Evolutionary conservation across 2,797 vertebrate genomes (phyloP).

Genomic region (Ceryle rudis): DNA sequence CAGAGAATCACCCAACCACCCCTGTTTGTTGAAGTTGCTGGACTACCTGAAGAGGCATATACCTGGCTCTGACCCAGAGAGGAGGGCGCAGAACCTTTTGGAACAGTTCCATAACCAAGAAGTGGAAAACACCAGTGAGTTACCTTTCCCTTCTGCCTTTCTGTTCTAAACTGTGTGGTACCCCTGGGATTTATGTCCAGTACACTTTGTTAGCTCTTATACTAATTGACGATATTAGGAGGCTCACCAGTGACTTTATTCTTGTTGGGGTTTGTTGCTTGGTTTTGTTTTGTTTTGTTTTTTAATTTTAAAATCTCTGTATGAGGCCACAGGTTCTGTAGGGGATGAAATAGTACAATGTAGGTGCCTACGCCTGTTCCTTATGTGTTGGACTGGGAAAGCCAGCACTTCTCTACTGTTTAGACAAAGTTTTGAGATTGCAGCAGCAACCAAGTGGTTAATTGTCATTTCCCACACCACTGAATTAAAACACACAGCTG

Average conservation of each 20-base stretch:
- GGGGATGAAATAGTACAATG: background rate
- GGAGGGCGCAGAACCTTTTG: conserved; percentile 86
- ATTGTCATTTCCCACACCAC: background rate
- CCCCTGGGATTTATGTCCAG: background rate
- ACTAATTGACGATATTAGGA: background rate
- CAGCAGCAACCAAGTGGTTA: background rate
- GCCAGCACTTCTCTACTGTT: background rate
- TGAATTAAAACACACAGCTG: background rate
- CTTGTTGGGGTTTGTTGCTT: background rate
- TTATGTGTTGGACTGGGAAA: background rate
- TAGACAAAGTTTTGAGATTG: background rate
- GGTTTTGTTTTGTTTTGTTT: background rate
- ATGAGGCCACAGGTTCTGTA: background rate
- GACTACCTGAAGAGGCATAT: conserved; percentile 85
- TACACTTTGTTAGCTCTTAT: background rate
- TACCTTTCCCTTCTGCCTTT: background rate
- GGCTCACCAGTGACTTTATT: background rate
- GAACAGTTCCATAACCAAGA: conserved; percentile 90
- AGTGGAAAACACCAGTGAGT: conserved; percentile 82
- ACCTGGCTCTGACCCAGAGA: conserved; percentile 88
- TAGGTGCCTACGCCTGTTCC: background rate
- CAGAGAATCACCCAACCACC: conserved; percentile 87
- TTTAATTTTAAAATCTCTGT: background rate
- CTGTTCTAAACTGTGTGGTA: background rate
- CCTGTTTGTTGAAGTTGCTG: conserved; percentile 85